phyloP scores from a whole-genome alignment of 2,888 invertebrate genomes.

The Idaea dimidiata region DNA sequence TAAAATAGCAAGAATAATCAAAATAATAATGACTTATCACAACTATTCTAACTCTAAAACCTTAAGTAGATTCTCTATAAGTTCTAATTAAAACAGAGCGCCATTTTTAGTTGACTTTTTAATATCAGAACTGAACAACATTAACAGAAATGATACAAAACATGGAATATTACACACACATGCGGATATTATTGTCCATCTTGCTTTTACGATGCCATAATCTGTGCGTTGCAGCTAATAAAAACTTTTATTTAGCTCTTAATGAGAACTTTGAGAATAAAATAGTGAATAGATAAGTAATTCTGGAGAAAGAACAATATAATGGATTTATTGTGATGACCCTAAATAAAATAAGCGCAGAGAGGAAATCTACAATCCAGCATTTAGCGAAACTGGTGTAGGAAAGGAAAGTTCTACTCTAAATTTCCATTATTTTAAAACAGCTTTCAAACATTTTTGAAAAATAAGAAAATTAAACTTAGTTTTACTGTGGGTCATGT shows the following conservation, averaged over 20 bases:
- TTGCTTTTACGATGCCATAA: neutral
- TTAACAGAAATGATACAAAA: neutral
- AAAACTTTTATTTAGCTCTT: slow-evolving; percentile 2
- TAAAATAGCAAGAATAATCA: no score
- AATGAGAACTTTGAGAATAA: neutral
- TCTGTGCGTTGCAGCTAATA: slow-evolving; percentile 4
- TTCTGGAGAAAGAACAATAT: slow-evolving; percentile 11
- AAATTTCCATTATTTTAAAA: no score
- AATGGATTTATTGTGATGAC: no score
- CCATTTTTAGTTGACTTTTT: neutral
- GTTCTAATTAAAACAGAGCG: neutral
- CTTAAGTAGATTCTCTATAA: neutral
- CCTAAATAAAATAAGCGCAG: no score
- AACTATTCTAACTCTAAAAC: no score
- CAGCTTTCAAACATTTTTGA: no score
- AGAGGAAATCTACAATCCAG: no score
- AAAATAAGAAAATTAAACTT: no score
- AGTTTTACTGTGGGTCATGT: no score
- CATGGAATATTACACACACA: neutral
- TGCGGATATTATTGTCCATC: neutral
- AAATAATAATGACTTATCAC: no score
- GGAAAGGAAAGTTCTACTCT: no score
- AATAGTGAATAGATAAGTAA: neutral
- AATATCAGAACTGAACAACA: neutral
- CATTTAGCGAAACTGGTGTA: no score